Evolutionary conservation across 2,113 vertebrate species (phyloP), one percentile per base, ranked within the genome.

Genomic region (Hemiscyllium ocellatum): DNA sequence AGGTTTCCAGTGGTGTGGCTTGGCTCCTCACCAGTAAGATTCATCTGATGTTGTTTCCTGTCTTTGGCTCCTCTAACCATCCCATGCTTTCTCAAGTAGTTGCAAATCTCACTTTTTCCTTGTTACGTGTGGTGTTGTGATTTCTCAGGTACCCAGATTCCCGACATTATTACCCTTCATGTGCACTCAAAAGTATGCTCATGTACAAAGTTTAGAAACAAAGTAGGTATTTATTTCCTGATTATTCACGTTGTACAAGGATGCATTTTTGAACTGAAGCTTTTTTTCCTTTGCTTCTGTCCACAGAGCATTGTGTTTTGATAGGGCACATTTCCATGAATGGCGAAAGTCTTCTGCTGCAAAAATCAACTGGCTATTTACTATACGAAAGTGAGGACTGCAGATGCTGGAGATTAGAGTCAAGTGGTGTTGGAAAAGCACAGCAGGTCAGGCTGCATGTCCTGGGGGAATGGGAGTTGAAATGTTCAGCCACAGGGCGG

Each of bases 1-100:
- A 70, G 70, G 66, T 70, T 94, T 69, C 70, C 66, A 94, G 70
- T 29, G 93, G 65, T 70, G 70, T 94, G 93, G 93, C 93, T 94
- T 37, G 65, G 93, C 93, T 94, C 68, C 93, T 94, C 37, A 70
- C 93, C 93, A 94, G 1, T 69, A 94, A 69, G 68, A 68, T 94
- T 94, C 68, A n/a, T 94, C 93, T 94, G 70, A 94, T 22, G 93
- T 37, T 94, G 22, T 70, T 94, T 70, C 70, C n/a, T 26, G 22
- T 70, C 93, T 70, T 22, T 94, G 66, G 37, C 93, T 94, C 68
- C 93, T 42, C 68, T 70, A 47, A 70, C 93, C 29, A 94, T 94
- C 47, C 22, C 68, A 50, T 42, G 68, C n/a, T 70, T 37, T 93
- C 91, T 37, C 20, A 69, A 24, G 91, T 94, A 68, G n/a, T 20